Evolutionary conservation across 1,140 invertebrate species (phyloP).

Genomic region (Anastatus disparis): DNA sequence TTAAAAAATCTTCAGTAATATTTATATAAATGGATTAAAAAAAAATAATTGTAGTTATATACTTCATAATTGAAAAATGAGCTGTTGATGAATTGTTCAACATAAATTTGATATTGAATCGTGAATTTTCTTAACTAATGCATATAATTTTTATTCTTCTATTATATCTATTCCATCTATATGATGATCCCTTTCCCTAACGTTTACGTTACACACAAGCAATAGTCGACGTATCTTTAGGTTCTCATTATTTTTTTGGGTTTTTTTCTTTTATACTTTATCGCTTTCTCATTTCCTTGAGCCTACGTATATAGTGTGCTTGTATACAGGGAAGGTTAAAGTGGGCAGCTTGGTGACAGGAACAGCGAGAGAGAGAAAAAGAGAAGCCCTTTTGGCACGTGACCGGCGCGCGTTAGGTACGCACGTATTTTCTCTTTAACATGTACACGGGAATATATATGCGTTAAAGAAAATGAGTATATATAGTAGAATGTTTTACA

Average conservation of each 20-base stretch:
- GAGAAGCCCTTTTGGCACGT: constrained; percentile 53
- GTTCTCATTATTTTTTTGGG: constrained; percentile 36
- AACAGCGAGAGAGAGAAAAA: constrained; percentile 42
- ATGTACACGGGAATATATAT: neutral
- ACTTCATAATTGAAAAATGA: too few species aligned
- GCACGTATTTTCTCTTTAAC: neutral
- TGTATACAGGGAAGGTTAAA: constrained; percentile 47
- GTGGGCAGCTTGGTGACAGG: constrained; percentile 58
- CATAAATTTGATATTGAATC: too few species aligned
- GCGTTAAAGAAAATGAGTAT: neutral
- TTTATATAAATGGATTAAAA: too few species aligned
- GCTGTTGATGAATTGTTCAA: too few species aligned
- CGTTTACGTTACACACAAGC: too few species aligned
- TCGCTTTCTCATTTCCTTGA: constrained; percentile 39
- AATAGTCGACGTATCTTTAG: too few species aligned
- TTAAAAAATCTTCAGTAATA: too few species aligned
- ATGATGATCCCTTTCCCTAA: too few species aligned
- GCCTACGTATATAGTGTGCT: neutral
- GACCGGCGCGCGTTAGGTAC: constrained; percentile 54
- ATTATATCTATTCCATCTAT: too few species aligned
- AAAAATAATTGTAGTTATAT: too few species aligned
- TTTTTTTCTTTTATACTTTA: constrained; percentile 35
- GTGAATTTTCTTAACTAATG: too few species aligned
- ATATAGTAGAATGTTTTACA: neutral
- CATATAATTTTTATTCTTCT: neutral